Conservation (phyloP, 1,140 invertebrate genomes). For the Ylistrum balloti region DNA sequence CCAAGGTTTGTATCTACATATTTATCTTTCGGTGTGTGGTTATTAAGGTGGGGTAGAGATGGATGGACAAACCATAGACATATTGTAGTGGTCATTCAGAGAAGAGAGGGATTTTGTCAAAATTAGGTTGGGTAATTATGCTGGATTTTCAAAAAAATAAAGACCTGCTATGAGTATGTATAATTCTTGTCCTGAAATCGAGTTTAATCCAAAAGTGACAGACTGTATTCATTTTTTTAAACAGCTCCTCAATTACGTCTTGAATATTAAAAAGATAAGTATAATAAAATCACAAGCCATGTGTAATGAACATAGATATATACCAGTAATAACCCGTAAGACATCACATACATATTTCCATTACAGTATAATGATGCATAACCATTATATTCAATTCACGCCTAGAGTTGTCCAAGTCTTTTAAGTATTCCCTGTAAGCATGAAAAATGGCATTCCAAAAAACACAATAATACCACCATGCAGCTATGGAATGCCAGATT, state of each 20-base stretch:
- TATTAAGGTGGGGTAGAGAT: background rate
- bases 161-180: background rate
- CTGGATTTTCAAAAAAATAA: background rate
- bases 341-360: background rate
- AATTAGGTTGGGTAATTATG: background rate
- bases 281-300: background rate
- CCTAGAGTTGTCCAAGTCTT: no score
- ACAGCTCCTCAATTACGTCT: no score
- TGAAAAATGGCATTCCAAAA: no score
- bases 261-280: background rate
- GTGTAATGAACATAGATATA: background rate
- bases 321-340: background rate
- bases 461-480: no score
- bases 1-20: conserved; percentile 72
- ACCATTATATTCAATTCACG: background rate
- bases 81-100: background rate
- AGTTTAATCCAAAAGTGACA: background rate
- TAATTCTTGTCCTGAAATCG: no score
- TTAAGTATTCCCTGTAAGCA: no score
- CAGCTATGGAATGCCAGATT: no score
- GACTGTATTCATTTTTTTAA: background rate
- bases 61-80: background rate
- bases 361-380: background rate
- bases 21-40: background rate
- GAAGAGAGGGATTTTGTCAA: background rate